Percentiles rank a stretch among this genome's conserved stretches.
Evolutionary conservation across 1,140 invertebrate species (phyloP).

Genomic region (Wasmannia auropunctata): DNA sequence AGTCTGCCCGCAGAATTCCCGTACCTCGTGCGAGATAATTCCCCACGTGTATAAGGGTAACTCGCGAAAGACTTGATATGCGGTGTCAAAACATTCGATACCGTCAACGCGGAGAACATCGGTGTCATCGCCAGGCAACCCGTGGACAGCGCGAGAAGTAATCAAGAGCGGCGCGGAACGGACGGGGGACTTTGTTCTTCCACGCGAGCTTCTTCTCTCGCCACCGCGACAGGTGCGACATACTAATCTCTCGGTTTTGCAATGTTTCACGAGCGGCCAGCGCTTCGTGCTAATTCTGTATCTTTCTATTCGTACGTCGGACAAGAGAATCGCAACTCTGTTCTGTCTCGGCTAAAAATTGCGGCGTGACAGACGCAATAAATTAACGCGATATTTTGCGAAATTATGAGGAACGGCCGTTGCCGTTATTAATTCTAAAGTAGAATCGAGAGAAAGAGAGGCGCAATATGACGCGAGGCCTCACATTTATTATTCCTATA

Average conservation of each 20-base stretch:
- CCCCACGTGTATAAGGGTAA: neutral
- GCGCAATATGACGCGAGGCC: neutral
- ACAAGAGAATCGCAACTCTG: conserved; percentile 22
- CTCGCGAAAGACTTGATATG: conserved; percentile 28
- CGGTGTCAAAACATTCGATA: conserved; percentile 34
- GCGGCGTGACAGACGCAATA: neutral
- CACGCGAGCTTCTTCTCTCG: conserved; percentile 42
- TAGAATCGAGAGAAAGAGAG: neutral
- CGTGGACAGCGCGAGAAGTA: conserved; percentile 4
- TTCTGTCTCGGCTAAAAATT: conserved; percentile 22
- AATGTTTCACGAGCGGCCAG: conserved; percentile 47
- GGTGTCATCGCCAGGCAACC: conserved; percentile 13
- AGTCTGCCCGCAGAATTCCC: neutral
- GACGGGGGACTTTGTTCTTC: conserved; percentile 35
- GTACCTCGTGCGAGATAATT: neutral
- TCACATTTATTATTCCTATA: neutral
- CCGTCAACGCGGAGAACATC: neutral
- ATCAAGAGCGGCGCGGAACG: conserved; percentile 31
- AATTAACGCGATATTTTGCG: conserved; percentile 18
- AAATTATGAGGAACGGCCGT: neutral
- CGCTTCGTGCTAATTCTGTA: conserved; percentile 56
- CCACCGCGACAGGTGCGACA: conserved; percentile 50
- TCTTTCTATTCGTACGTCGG: conserved; percentile 21
- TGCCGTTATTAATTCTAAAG: neutral
- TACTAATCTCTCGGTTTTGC: conserved; percentile 58